These are phyloP conservation scores for Halesus radiatus DNA, from an alignment of 1,140 invertebrate genomes.

Conservation along the genomic window DNA sequence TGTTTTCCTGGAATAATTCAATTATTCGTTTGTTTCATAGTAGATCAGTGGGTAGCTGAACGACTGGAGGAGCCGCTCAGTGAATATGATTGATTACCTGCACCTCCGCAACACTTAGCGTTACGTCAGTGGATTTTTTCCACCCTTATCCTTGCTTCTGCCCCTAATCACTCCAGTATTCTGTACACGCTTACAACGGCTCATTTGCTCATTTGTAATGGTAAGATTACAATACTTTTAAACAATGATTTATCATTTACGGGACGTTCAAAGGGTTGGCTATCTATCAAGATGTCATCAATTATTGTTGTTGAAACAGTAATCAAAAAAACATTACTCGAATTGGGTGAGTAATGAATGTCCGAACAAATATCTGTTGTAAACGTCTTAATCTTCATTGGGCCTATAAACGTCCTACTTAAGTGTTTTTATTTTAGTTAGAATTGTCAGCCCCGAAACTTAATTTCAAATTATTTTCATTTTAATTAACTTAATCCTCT, in stretches of 20 bases:
- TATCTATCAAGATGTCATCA: neutral
- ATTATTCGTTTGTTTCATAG: neutral
- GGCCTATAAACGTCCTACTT: too few species aligned
- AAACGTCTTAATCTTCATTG: too few species aligned
- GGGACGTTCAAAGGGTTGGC: neutral
- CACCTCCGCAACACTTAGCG: neutral
- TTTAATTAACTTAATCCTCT: too few species aligned
- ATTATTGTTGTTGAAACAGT: too few species aligned
- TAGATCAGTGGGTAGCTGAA: neutral
- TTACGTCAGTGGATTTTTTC: conserved; percentile 22
- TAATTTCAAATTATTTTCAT: too few species aligned
- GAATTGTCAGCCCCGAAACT: too few species aligned
- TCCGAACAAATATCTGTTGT: too few species aligned
- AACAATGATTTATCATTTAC: conserved; percentile 17
- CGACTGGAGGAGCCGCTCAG: neutral
- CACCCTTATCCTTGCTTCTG: neutral
- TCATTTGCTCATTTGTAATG: neutral
- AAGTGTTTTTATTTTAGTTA: too few species aligned
- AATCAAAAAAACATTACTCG: too few species aligned
- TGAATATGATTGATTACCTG: conserved; percentile 32
- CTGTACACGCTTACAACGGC: neutral
- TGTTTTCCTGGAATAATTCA: too few species aligned
- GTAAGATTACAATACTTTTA: conserved; percentile 16
- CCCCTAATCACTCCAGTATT: conserved; percentile 21
- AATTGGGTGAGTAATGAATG: too few species aligned